Evolutionary conservation across 2,113 vertebrate species (phyloP), one percentile per base, ranked within the genome.

Genomic region (Abramis brama): DNA sequence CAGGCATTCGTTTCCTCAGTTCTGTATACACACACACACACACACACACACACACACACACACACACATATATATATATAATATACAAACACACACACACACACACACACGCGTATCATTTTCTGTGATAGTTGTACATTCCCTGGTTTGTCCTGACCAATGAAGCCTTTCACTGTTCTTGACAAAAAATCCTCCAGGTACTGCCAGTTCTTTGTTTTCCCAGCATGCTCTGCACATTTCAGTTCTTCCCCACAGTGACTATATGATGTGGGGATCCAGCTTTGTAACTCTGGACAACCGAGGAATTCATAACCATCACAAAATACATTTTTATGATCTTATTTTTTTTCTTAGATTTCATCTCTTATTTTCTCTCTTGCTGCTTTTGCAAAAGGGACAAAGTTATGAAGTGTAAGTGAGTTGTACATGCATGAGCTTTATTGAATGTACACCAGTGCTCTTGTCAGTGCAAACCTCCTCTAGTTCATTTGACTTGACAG

Each of bases 401-500:
- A 50, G 23, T 50, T 47, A 39, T 23, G 43, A 27, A 75, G n/a
- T 9, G 6, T 39, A 71, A 71, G 11, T 71, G 8, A 19, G 43
- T 76, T 36, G 15, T 27, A 76, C 4, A 23, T 11, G 23, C 36
- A 39, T 39, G 66, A 23, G 15, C 3, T 57, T 55, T 52, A 76
- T 4, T 76, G 74, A 30, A 19, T 77, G 7, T 21, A 50, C 25
- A 77, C 30, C 8, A 21, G 9, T 71, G 19, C 33, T 71, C 33
- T 23, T 19, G 25, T 50, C 47, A 76, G 6, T 27, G 15, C 10
- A 47, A 62, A 66, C 60, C 36, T 81, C n/a, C 19, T 7, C 36
- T 21, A 10, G 39, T 82, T 66, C 62, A 68, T 82, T 66, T 68
- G 62, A 30, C 10, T 50, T 79, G 30, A 71, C 55, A 79, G 55